Evolutionary conservation across 2,888 invertebrate species (phyloP), one percentile per base, ranked within the genome.

Genomic region (Meghimatium bilineatum): DNA sequence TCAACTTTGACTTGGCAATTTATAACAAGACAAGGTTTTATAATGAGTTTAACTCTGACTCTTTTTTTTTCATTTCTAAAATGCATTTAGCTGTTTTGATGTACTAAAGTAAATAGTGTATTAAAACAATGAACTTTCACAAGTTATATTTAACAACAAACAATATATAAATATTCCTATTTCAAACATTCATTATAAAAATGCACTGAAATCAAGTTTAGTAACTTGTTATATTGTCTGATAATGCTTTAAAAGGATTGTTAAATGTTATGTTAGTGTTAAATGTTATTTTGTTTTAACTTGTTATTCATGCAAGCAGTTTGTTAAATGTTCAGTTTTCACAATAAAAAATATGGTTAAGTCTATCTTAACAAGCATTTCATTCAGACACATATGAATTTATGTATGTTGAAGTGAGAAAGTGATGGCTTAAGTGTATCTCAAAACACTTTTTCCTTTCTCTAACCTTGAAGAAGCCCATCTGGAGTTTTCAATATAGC

Each of bases 241-340:
- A 44, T 44, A 44, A 44, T 44, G 12, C 44, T 44, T 44, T 44
- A 8, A 8, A 44, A 44, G 44, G 5, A 44, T 44, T 44, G 12
- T 5, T 44, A 8, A 44, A 44, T 44, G 44, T 44, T 14, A 69
- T 69, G 69, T 69, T 69, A 69, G 69, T 69, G 6, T 34, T 1
- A 69, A 32, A 20, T 5, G 69, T 36, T 69, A 69, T 36, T 34
- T n/a, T 34, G 5, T 69, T 69, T 36, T 20, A 69, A 26, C 38
- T 71, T 71, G 71, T 71, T 71, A 71, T 26, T 71, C 36, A 71
- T 71, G 71, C 71, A 71, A 71, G 71, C 23, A 38, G 14, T 49
- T 32, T 1, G 66, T 66, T 66, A 66, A 29, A 66, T 66, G 12
- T 66, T 66, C 2, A 66, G 14, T 66, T 10, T 3, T 10, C 32